Base-by-base conservation (phyloP, 2,113 vertebrate species). In the Zosterops hypoxanthus region DNA sequence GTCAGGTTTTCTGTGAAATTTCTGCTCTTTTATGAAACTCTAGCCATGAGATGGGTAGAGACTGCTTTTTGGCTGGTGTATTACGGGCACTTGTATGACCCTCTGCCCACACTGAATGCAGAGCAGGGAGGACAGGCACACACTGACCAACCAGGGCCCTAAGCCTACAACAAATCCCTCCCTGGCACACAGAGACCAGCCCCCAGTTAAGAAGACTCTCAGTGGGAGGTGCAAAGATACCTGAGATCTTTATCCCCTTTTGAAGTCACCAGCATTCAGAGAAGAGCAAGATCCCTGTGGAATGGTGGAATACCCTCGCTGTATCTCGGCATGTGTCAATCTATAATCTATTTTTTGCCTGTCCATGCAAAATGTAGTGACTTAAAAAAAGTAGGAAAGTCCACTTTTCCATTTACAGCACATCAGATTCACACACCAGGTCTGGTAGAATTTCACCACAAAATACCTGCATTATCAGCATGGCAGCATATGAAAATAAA, bases 91-190 rank as follows among this genome's bases (percentile, higher is more conserved):
- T 13, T 14, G 14, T 16, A 31, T 8, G 3, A 2, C 34, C 3
- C 0, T 53, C 39, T 16, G 2, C 23, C 28, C n/a, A 2, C 12
- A 5, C 33, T 13, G 14, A 5, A 3, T 11, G 18, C 0, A 0
- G 20, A 39, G 13, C 21, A 41, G 12, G 13, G 24, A 44, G 21
- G 21, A 28, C n/a, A 39, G 73, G 26, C 26, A 34, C 52, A 64
- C 0, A 0, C 14, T 3, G 3, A 55, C 14, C 39, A 39, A 0
- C 28, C 9, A 9, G 72, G 53, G 25, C 3, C 0, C 12, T n/a
- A 56, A 70, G 16, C 46, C 52, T 34, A 13, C 68, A 85, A 94
- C 28, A 22, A 85, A 86, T 53, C 56, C 75, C 61, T 95, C 94
- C 83, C 91, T 49, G 65, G 31, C 64, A 66, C 68, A 34, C 42